A percentile compares a stretch with the other conserved stretches of the same genome.
Evolutionary conservation across 2,797 vertebrate genomes (phyloP).

Genomic region (Esox masquinongy): DNA sequence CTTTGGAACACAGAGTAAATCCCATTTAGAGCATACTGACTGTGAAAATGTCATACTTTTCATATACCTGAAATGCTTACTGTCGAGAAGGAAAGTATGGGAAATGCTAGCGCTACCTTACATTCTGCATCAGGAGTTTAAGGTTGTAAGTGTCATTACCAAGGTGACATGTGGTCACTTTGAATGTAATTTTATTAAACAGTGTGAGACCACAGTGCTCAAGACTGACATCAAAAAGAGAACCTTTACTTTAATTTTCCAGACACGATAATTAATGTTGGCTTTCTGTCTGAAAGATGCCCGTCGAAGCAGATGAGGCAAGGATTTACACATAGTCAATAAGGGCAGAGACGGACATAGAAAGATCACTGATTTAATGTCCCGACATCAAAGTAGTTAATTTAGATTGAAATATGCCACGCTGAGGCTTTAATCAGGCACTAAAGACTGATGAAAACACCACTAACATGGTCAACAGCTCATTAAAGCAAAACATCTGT

Average conservation of each 20-base stretch:
- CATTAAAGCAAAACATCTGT: slow-evolving; percentile 47
- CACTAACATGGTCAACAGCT: slow-evolving; percentile 29
- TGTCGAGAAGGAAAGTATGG: background rate
- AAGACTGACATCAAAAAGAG: slow-evolving; percentile 54
- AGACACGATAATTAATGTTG: slow-evolving; percentile 4
- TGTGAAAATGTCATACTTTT: too few species aligned
- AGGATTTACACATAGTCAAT: slow-evolving; percentile 27
- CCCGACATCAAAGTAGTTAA: slow-evolving; percentile 15
- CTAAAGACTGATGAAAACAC: slow-evolving; percentile 35
- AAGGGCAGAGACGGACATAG: slow-evolving; percentile 20
- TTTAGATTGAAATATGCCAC: slow-evolving; percentile 30
- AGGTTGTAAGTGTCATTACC: slow-evolving; percentile 31
- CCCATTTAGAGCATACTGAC: too few species aligned
- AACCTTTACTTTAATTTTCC: slow-evolving; percentile 55
- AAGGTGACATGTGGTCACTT: slow-evolving; percentile 41
- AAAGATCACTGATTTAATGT: slow-evolving; percentile 5
- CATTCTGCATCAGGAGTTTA: slow-evolving; percentile 18
- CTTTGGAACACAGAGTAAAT: too few species aligned
- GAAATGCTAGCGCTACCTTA: slow-evolving; percentile 27
- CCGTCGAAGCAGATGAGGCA: slow-evolving; percentile 15
- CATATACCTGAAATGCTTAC: too few species aligned
- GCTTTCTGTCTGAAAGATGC: slow-evolving; percentile 14
- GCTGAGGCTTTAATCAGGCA: slow-evolving; percentile 36
- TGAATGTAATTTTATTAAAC: slow-evolving; percentile 59
- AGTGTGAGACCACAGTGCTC: slow-evolving; percentile 48